Base-by-base conservation (phyloP, 2,888 invertebrate genomes). In the Amiota mariae region DNA sequence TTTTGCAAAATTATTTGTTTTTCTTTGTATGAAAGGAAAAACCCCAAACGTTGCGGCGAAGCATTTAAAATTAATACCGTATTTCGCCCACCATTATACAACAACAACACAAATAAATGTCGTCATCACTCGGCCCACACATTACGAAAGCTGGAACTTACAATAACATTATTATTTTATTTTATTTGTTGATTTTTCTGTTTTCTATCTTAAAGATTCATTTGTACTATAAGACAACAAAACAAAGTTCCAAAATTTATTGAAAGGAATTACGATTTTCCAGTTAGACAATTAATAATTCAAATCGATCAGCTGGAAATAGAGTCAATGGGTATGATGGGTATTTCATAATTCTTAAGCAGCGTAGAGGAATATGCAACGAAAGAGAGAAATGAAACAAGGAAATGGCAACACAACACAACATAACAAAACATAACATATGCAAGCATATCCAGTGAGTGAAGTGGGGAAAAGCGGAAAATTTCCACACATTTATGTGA, bases 21-120 rank as follows among this genome's bases (percentile, higher is more conserved):
- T 46, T 9, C 63, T 63, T 63, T 36, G 54, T 54, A 54, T 36
- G 24, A 24, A 46, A 63, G 63, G 63, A 63, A 63, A 63, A 63
- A 63, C 63, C 63, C 18, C 63, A 63, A 6, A 36, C 36, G 36
- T 36, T 36, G 36, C 4, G 6, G 36, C 9, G 36, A 36, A 11
- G 59, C n/a, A 11, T 20, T 24, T 20, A 10, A 20, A 59, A 59
- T 20, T 59, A 59, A 59, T 18, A 11, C 10, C 24, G 57, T 57
- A 57, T n/a, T 8, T 57, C 36, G 36, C 36, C 36, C 36, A 36
- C 36, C 6, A 36, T 36, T 36, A 36, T 36, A 36, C 36, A 36
- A 36, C 36, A 36, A 36, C 36, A 36, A 36, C 36, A 36, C 36
- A 36, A 36, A 4, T 36, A 36, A 36, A 36, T 36, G 36, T 36